Evolutionary conservation across 1,140 invertebrate species (phyloP), one percentile per base, ranked within the genome.

Genomic region (Drosophila melanica): DNA sequence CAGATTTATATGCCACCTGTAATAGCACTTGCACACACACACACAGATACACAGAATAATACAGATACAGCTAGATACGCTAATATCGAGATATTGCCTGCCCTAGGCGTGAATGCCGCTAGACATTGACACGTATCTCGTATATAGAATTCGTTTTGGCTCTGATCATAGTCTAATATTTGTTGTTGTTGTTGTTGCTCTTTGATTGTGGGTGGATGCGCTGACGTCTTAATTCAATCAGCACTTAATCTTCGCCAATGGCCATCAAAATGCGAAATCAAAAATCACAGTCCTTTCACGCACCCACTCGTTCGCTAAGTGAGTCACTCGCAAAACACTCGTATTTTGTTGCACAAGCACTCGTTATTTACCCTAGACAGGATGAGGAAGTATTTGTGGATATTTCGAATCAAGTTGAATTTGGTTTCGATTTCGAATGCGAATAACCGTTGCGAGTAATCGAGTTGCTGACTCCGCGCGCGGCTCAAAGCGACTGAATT

Each of bases 141-240:
- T 59, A 57, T 39, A 16, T 35, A 39, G 60, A 53, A 66, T 48
- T 65, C 12, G 50, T 45, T 77, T 70, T 74, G 57, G 20, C 45
- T 54, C 42, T 35, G 27, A 16, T 58, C 27, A 27, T 1, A 27
- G 27, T 27, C 44, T 75, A 10, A 10, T 8, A 33, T 27, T 37
- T 23, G 55, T 55, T 74, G 64, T 47, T 70, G 12, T 51, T 65
- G 37, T 48, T 69, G n/a, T 27, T 66, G 16, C 10, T 27, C 14
- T 58, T 65, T 4, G n/a, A 41, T 51, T 33, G 39, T 75, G 60
- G 63, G 84, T 77, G 84, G 73, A 69, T 68, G 77, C 51, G 85
- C 80, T 90, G 84, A 89, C 84, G 84, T 89, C 80, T 89, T 85
- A 77, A 89, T 89, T 90, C 84, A 89, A 90, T 90, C 84, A 84